Evolutionary conservation across 2,113 vertebrate species (phyloP).

Genomic region (Sinocyclocheilus rhinocerous): DNA sequence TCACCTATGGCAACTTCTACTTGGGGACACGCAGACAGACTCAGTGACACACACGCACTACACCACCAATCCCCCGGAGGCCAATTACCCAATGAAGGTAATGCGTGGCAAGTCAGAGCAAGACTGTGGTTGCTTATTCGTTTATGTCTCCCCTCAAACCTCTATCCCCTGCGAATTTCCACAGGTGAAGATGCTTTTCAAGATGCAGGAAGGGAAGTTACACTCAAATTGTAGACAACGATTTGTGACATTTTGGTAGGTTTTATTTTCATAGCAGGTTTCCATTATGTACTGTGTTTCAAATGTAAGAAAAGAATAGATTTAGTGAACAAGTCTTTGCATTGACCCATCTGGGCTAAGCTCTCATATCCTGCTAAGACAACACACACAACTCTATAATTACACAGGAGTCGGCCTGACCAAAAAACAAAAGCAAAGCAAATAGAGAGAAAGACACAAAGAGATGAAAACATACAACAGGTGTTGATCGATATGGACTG

Average conservation of each 20-base stretch:
- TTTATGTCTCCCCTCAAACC: conserved; percentile 55
- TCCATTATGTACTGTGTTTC: background rate
- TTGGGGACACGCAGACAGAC: conserved; percentile 69
- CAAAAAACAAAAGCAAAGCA: conserved; percentile 66
- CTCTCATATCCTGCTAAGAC: conserved; percentile 75
- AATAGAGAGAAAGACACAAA: conserved; percentile 57
- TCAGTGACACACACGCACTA: conserved; percentile 43
- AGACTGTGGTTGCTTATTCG: conserved; percentile 72
- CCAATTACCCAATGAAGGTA: conserved; percentile 80
- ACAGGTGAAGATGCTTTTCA: conserved; percentile 32
- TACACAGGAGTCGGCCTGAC: conserved; percentile 68
- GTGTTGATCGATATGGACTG: background rate
- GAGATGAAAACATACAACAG: conserved; percentile 52
- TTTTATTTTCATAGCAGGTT: background rate
- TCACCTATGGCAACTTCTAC: conserved; percentile 72
- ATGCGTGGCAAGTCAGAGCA: conserved; percentile 74
- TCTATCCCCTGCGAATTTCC: conserved; percentile 28
- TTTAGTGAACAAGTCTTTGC: conserved; percentile 62
- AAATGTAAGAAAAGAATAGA: background rate
- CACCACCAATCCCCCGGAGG: conserved; percentile 73
- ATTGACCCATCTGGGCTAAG: conserved; percentile 71
- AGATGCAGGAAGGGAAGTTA: background rate
- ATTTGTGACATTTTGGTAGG: background rate
- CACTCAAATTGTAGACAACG: background rate
- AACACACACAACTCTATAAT: conserved; percentile 76